phyloP scores from a whole-genome alignment of 2,888 invertebrate species.

The Noctua fimbriata region DNA sequence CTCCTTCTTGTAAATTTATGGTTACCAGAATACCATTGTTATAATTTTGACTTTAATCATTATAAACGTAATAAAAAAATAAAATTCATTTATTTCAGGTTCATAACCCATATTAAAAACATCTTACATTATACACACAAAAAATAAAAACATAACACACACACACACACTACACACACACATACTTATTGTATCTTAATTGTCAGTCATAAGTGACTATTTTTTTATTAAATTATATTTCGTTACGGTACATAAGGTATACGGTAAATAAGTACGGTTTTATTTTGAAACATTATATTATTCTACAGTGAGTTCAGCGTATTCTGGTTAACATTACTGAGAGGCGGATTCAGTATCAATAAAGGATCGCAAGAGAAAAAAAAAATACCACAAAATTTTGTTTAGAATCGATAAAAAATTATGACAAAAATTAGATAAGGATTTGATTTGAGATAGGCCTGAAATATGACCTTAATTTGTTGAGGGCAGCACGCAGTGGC shows the following conservation, averaged over 20 bases:
- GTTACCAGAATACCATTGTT: neutral
- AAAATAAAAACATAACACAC: too few relatives aligned
- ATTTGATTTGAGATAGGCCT: neutral
- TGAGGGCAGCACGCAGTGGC: neutral
- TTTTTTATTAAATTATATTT: neutral
- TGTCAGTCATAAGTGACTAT: neutral
- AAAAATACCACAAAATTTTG: too few relatives aligned
- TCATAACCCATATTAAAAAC: too few relatives aligned
- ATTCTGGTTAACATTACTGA: neutral
- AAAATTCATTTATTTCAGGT: too few relatives aligned
- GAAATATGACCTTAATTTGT: neutral
- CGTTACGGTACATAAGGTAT: too few relatives aligned
- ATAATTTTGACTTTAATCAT: neutral
- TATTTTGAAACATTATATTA: neutral
- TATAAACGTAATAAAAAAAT: too few relatives aligned
- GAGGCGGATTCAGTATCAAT: too few relatives aligned
- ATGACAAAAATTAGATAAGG: neutral
- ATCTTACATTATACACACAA: too few relatives aligned
- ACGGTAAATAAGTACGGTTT: neutral
- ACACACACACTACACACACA: too few relatives aligned
- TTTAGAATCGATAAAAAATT: neutral
- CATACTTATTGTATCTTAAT: too few relatives aligned
- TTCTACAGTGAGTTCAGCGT: neutral
- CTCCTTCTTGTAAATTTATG: slow-evolving; percentile 65
- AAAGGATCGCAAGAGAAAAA: too few relatives aligned